Base-by-base conservation (phyloP, 2,888 invertebrate species). In the Steromphala cineraria region DNA sequence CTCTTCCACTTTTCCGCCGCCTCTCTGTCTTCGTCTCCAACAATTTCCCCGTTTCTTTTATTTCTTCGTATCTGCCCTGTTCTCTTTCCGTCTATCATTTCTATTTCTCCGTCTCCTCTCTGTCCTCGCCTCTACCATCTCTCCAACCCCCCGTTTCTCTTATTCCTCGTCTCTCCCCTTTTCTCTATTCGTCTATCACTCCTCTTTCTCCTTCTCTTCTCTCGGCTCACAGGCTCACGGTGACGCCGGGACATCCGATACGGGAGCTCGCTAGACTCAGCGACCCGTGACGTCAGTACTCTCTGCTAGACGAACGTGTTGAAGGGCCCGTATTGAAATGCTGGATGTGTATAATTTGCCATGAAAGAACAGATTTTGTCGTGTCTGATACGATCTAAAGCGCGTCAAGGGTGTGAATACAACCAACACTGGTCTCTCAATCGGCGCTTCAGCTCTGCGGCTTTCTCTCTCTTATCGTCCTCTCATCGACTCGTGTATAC, bases 321-420 rank as follows among this genome's bases (percentile, higher is more conserved):
- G 71, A 17, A 28, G 40, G 36, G 19, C 56, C 71, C 71, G 17
- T 71, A 71, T 71, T 71, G 71, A 71, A 71, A 71, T 19, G 36
- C 71, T 71, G 71, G 36, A 10, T 36, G 76, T 76, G 76, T 53
- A 55, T 76, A 76, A 76, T 76, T 76, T 76, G 31, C 55, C 76
- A 76, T 76, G 53, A 76, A 76, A 31, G 76, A 76, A 76, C 76
- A 76, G 76, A 76, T 76, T 76, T 76, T 53, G 53, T 76, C 53
- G 76, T 55, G 53, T 53, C 53, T 53, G 76, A 76, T 76, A 76
- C 53, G 36, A 76, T 76, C 76, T 76, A 53, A 53, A 76, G 53
- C 76, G 71, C 71, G 71, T 71, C 71, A 40, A 40, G 19, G 36
- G 71, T 36, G 71, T 71, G 71, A 71, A 71, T 71, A 71, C 71